These are phyloP conservation scores for Xestia c-nigrum DNA, from an alignment of 2,888 invertebrate species.

Conservation along the genomic window DNA sequence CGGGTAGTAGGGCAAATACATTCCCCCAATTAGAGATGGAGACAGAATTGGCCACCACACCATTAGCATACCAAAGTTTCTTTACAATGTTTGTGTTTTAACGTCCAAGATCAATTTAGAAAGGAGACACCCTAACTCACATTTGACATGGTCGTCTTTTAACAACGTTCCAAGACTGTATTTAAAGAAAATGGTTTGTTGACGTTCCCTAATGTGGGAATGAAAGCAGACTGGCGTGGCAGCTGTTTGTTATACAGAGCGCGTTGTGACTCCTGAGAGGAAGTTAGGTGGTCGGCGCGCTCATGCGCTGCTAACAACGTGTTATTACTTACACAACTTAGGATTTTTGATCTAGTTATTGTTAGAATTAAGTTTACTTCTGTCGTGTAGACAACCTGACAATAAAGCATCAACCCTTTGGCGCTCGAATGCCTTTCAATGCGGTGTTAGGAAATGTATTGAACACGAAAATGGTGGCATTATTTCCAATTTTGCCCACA, in stretches of 20 bases:
- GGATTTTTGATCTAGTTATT: constrained; percentile 46
- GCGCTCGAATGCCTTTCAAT: background rate
- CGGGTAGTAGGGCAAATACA: fast-evolving
- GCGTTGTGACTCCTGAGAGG: constrained; percentile 56
- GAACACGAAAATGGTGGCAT: background rate
- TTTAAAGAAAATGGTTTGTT: constrained; percentile 62
- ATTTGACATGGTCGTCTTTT: constrained; percentile 5
- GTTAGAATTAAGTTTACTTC: constrained; percentile 31
- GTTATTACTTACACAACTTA: constrained; percentile 53
- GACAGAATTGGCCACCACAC: background rate
- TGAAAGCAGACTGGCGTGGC: constrained; percentile 48
- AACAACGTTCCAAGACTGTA: constrained; percentile 33
- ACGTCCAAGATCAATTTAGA: constrained; percentile 6
- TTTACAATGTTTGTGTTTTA: background rate
- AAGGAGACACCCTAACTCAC: constrained; percentile 3
- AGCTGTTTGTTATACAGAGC: constrained; percentile 61
- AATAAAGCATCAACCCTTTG: no score
- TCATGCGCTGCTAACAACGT: constrained; percentile 41
- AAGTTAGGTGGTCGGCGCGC: constrained; percentile 53
- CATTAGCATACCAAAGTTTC: constrained; percentile 7
- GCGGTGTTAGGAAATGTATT: background rate
- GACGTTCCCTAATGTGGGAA: constrained; percentile 57
- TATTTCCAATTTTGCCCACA: background rate
- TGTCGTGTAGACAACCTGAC: background rate
- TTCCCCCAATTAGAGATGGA: background rate